Evolutionary conservation across 2,797 vertebrate species (phyloP).

Genomic region (Mus caroli): DNA sequence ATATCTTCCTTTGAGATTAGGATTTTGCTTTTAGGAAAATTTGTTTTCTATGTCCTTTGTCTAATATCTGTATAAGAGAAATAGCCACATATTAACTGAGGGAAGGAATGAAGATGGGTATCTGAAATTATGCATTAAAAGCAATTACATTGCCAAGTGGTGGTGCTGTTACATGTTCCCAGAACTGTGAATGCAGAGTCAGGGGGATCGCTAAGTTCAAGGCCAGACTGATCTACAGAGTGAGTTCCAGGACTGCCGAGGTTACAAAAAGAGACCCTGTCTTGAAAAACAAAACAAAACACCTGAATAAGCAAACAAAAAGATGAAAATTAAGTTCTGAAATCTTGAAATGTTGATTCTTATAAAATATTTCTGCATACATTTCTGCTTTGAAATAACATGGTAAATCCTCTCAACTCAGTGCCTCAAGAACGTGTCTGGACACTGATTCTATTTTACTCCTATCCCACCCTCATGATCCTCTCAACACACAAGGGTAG

Average conservation of each 20-base stretch:
- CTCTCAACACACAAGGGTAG: not conserved
- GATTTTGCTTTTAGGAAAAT: not conserved
- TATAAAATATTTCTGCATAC: not conserved
- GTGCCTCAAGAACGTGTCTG: not conserved
- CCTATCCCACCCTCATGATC: fast-evolving
- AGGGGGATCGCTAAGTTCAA: not conserved
- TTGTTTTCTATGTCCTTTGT: not conserved
- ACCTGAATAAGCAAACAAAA: not conserved
- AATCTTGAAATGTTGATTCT: not conserved
- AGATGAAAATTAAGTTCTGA: not conserved
- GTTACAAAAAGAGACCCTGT: not conserved
- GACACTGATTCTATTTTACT: not conserved
- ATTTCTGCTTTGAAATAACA: not conserved
- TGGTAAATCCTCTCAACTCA: not conserved
- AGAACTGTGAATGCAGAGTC: not conserved
- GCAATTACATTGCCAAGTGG: not conserved
- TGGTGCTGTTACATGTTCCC: not conserved
- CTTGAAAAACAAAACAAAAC: not conserved
- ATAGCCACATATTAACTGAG: not conserved
- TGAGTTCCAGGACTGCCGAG: not conserved
- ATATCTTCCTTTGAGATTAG: not conserved
- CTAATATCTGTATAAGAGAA: not conserved
- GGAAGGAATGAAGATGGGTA: not conserved
- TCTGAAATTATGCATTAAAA: not conserved
- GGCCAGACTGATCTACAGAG: not conserved